These are phyloP conservation scores for Neosilurus hyrtlii DNA, from an alignment of 2,797 vertebrate species.

Conservation along the genomic window DNA sequence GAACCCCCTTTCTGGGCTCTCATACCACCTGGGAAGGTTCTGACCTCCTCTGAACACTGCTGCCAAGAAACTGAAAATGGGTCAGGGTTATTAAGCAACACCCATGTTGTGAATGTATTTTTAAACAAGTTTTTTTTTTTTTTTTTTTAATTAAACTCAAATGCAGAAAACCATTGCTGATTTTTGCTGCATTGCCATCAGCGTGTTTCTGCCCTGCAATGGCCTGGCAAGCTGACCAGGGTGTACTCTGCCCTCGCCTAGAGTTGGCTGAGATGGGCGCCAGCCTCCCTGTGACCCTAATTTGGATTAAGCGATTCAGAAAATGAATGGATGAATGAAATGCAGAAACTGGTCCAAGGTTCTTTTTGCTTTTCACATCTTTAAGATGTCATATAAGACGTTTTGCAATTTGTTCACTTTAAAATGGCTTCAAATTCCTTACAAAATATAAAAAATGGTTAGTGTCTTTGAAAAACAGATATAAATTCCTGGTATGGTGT, in stretches of 20 bases:
- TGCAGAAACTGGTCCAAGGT: slow-evolving; percentile 34
- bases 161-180: too few relatives aligned
- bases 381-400: neutral
- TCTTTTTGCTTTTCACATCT: neutral
- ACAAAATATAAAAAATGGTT: neutral
- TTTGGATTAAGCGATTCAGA: too few relatives aligned
- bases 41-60: slow-evolving; percentile 37
- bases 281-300: too few relatives aligned
- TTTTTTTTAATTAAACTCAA: slow-evolving; percentile 59
- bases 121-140: slow-evolving; percentile 62
- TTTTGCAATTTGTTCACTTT: neutral
- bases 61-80: slow-evolving; percentile 64
- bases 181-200: too few relatives aligned
- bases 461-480: neutral
- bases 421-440: neutral
- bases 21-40: slow-evolving; percentile 37
- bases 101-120: slow-evolving; percentile 69
- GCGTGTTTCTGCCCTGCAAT: too few relatives aligned
- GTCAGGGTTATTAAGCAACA: slow-evolving; percentile 76
- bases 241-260: too few relatives aligned
- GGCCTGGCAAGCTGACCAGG: too few relatives aligned
- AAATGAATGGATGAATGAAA: neutral
- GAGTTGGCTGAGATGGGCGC: too few relatives aligned
- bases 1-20: slow-evolving; percentile 14
- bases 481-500: neutral